Base-by-base conservation (phyloP, 2,113 vertebrate species). In the Tyrannus savana region DNA sequence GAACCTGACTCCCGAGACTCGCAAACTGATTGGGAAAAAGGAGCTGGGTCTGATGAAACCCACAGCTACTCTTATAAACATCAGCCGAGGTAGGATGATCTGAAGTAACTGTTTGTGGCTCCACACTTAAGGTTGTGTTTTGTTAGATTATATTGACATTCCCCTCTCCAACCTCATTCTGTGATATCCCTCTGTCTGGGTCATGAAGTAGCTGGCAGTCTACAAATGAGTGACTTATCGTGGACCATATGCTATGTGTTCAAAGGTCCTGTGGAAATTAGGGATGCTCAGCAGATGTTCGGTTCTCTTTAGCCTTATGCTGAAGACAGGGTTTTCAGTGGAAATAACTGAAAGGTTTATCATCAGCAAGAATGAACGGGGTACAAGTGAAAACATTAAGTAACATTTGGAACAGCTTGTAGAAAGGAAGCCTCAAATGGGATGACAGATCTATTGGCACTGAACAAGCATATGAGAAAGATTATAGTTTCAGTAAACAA, bases 31-130 rank as follows among this genome's bases (percentile, higher is more conserved):
- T 31, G 98, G 98, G 78, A 97, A 92, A 79, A 97, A 93, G 82
- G 98, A 99, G 77, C 95, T 98, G 56, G 64, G 84, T 25, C 91
- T 98, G 92, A 98, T 98, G 98, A 98, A 98, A 79, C 95, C 96
- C 33, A 98, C 96, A 1, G 97, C 97, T 37, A 97, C 95, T n/a
- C 97, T 99, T 10, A 84, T 99, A 92, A 98, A 98, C 83, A 92
- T 98, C 27, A 97, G 98, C 95, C 96, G 98, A 98, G 98, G 98
- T 99, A 96, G 84, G 62, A 50, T 3, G 3, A 22, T 39, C 64
- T 71, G 9, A 55, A 87, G 72, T 62, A 59, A 27, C 13, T 46
- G 19, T 41, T 60, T 72, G 39, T 58, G 62, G 31, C 37, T 78
- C 74, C 22, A 30, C 52, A 4, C 24, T 55, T 79, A 12, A 89